These are phyloP conservation scores for Amphibalanus amphitrite DNA, from an alignment of 1,140 invertebrate genomes.

Conservation along the genomic window DNA sequence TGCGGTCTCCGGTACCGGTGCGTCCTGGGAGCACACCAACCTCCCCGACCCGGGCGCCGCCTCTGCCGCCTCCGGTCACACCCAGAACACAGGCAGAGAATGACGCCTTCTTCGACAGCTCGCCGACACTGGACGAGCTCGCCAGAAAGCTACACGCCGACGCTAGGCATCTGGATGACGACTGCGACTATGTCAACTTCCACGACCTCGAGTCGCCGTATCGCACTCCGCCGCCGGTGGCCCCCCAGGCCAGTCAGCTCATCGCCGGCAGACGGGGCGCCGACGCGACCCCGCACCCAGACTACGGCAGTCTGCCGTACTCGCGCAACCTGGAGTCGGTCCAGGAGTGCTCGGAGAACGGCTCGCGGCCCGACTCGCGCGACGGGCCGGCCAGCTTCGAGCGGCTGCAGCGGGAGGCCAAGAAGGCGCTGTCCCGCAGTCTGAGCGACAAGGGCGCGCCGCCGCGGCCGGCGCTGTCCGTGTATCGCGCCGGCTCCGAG, in stretches of 20 bases:
- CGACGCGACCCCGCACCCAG: not conserved
- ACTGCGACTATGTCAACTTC: constrained; percentile 14
- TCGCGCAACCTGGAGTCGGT: not conserved
- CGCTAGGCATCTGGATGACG: constrained; percentile 10
- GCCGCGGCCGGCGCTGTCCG: constrained; percentile 39
- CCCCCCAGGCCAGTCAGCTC: constrained; percentile 6
- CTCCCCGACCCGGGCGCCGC: constrained; percentile 10
- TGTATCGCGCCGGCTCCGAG: constrained; percentile 24
- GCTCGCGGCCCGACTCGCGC: constrained; percentile 7
- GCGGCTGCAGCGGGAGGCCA: constrained; percentile 2
- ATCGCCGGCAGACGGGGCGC: constrained; percentile 6
- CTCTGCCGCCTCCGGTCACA: constrained; percentile 9
- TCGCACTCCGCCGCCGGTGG: constrained; percentile 7
- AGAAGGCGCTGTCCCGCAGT: constrained; percentile 7
- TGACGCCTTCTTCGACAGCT: constrained; percentile 10
- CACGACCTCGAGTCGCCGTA: constrained; percentile 13
- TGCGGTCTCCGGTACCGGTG: not conserved
- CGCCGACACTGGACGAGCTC: constrained; percentile 10
- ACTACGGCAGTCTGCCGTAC: constrained; percentile 5
- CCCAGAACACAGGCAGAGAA: constrained; percentile 11
- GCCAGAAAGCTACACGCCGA: constrained; percentile 13
- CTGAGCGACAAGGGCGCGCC: constrained; percentile 23
- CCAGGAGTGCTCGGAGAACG: constrained; percentile 10
- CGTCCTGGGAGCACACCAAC: not conserved
- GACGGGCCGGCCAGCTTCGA: constrained; percentile 1